Percentiles rank a stretch among this genome's conserved stretches.
Evolutionary conservation across 1,140 invertebrate genomes (phyloP).

Genomic region (Pantala flavescens): DNA sequence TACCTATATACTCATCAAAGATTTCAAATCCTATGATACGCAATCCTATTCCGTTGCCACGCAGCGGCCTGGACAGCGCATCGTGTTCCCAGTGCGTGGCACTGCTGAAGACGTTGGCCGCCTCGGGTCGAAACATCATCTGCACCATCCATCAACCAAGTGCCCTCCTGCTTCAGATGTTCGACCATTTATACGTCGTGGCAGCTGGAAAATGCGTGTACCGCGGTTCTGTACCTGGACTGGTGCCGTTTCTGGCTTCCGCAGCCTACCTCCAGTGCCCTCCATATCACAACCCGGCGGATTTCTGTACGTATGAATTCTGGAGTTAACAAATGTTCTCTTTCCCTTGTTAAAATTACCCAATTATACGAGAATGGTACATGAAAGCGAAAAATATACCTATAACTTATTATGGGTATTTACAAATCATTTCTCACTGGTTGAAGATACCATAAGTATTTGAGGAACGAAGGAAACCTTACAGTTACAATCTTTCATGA

Average conservation of each 20-base stretch:
- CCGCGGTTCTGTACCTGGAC: conserved; percentile 55
- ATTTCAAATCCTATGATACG: too few species aligned
- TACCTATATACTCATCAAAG: too few species aligned
- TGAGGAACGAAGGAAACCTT: too few species aligned
- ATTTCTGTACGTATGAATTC: conserved; percentile 63
- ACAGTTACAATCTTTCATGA: too few species aligned
- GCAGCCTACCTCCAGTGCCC: conserved; percentile 65
- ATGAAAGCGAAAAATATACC: neutral
- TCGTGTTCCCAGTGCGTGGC: conserved; percentile 72
- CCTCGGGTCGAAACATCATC: conserved; percentile 66
- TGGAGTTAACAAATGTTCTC: neutral
- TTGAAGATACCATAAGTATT: too few species aligned
- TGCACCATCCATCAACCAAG: conserved; percentile 89
- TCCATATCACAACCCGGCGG: conserved; percentile 79
- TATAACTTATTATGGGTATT: too few species aligned
- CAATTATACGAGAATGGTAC: neutral
- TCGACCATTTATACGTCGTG: conserved; percentile 79
- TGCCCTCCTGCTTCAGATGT: conserved; percentile 74
- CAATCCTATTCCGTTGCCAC: conserved; percentile 20
- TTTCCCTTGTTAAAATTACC: neutral
- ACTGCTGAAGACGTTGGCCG: conserved; percentile 62
- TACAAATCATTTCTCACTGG: too few species aligned
- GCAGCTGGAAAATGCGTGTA: conserved; percentile 74
- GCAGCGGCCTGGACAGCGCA: conserved; percentile 74
- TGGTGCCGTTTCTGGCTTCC: conserved; percentile 62